Percentiles rank a stretch among this genome's conserved stretches.
Evolutionary conservation across 2,888 invertebrate genomes (phyloP).

Genomic region (Abrostola tripartita): DNA sequence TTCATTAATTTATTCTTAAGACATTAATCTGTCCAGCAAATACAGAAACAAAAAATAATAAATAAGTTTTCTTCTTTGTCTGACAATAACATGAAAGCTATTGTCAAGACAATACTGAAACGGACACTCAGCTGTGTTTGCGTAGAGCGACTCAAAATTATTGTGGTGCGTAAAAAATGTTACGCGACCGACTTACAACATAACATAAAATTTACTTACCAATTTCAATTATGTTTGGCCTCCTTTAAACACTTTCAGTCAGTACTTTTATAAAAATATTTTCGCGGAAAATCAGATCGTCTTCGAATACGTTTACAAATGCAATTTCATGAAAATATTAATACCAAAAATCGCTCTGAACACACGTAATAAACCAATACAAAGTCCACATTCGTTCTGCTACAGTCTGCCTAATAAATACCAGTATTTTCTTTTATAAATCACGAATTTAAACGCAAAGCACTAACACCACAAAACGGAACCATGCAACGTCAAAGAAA

Average conservation of each 20-base stretch:
- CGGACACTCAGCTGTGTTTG: conserved; percentile 46
- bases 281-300: conserved; percentile 56
- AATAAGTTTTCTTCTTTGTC: conserved; percentile 9
- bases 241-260: conserved; percentile 25
- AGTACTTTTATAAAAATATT: conserved; percentile 44
- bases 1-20: conserved; percentile 8
- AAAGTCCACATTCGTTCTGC: conserved; percentile 26
- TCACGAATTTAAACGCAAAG: conserved; percentile 68
- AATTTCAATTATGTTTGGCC: conserved; percentile 27
- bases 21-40: background rate
- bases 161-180: conserved; percentile 46
- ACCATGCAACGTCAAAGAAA: conserved; percentile 75
- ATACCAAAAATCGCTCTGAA: conserved; percentile 29
- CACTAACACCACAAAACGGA: conserved; percentile 69
- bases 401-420: conserved; percentile 20
- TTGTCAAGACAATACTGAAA: conserved; percentile 26
- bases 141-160: conserved; percentile 31
- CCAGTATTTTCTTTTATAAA: conserved; percentile 54
- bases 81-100: conserved; percentile 7
- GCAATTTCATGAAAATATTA: conserved; percentile 34
- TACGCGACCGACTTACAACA: conserved; percentile 44
- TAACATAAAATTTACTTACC: conserved; percentile 45
- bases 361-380: conserved; percentile 37
- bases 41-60: background rate
- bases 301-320: conserved; percentile 43